A percentile compares a stretch with the other conserved stretches of the same genome.
Evolutionary conservation across 2,113 vertebrate species (phyloP).

Genomic region (Campylomormyrus numenius): DNA sequence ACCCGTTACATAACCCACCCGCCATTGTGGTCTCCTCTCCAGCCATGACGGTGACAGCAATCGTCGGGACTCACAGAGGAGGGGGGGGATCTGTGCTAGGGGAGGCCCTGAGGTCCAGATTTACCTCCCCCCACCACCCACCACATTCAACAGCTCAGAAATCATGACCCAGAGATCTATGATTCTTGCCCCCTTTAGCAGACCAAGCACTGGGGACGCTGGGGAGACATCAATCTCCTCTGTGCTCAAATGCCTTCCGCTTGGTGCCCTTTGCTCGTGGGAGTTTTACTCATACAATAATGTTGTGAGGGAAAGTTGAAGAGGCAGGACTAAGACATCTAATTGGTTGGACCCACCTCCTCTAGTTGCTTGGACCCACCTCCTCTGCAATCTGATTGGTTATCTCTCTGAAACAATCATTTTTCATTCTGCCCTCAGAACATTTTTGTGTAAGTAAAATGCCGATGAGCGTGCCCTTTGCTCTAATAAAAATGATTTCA

Average conservation of each 20-base stretch:
- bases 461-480: neutral
- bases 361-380: too few species aligned
- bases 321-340: too few species aligned
- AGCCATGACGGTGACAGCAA: neutral
- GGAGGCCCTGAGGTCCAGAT: neutral
- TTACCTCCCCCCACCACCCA: neutral
- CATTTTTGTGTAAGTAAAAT: too few species aligned
- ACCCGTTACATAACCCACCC: neutral
- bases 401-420: too few species aligned
- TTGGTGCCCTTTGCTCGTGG: neutral
- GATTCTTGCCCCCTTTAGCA: neutral
- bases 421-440: too few species aligned
- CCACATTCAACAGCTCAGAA: neutral
- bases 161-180: neutral
- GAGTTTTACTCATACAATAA: too few species aligned
- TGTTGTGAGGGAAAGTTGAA: too few species aligned
- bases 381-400: too few species aligned
- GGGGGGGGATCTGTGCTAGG: neutral
- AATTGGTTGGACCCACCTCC: too few species aligned
- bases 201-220: neutral
- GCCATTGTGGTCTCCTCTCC: neutral
- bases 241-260: neutral
- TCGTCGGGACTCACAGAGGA: neutral
- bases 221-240: neutral
- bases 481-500: neutral